Evolutionary conservation across 2,888 invertebrate genomes (phyloP).

Genomic region (Chalcis sispes): DNA sequence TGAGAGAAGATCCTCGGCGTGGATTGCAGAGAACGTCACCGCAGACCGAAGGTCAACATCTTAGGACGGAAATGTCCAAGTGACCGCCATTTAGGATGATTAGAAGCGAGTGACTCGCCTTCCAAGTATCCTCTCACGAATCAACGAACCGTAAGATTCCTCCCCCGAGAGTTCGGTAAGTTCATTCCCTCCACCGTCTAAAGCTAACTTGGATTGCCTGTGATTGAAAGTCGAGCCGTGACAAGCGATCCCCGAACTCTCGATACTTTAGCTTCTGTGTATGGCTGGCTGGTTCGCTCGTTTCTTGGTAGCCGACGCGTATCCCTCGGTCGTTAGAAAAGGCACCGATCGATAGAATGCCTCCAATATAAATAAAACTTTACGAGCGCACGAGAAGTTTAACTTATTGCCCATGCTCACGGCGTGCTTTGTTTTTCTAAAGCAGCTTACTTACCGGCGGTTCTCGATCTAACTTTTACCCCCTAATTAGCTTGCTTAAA

Average conservation of each 20-base stretch:
- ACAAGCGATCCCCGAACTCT: constrained; percentile 19
- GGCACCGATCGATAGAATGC: constrained; percentile 6
- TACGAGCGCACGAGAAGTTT: neutral
- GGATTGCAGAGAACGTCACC: neutral
- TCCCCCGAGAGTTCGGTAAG: neutral
- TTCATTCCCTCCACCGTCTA: neutral
- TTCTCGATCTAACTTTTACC: neutral
- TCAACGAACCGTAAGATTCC: constrained; percentile 35
- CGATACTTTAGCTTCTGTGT: constrained; percentile 18
- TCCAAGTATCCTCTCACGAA: constrained; percentile 22
- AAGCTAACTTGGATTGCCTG: constrained; percentile 28
- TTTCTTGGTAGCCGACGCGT: neutral
- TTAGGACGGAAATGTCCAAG: constrained; percentile 41
- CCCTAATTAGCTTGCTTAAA: neutral
- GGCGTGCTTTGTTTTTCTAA: neutral
- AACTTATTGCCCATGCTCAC: constrained; percentile 25
- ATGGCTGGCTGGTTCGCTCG: neutral
- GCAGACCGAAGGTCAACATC: constrained; percentile 46
- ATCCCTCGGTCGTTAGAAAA: neutral
- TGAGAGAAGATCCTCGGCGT: no score
- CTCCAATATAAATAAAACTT: constrained; percentile 49
- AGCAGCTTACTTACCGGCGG: constrained; percentile 23
- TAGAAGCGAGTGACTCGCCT: constrained; percentile 23
- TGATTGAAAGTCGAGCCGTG: constrained; percentile 47
- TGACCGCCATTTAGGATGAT: constrained; percentile 52